Conservation (phyloP, 92 coral and sea anemone species). For the Parazoanthus atlanticus region DNA sequence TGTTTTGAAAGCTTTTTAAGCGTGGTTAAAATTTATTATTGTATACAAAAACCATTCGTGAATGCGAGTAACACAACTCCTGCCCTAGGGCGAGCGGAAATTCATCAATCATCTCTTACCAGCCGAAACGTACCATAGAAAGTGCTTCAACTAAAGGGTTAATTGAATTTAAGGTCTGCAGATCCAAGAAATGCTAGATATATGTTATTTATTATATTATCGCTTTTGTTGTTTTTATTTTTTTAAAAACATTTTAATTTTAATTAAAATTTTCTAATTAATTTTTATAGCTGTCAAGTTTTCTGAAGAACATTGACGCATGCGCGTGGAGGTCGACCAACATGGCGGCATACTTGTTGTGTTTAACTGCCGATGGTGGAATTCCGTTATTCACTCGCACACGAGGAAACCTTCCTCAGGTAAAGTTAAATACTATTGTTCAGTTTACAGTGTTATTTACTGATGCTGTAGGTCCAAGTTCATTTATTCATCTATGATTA, state of each 20-base stretch:
- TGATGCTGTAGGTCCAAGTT: background rate
- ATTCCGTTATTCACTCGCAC: constrained; percentile 96
- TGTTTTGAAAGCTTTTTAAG: no score
- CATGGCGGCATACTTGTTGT: constrained; percentile 99
- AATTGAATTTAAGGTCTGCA: background rate
- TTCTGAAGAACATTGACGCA: constrained; percentile 96
- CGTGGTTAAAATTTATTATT: no score
- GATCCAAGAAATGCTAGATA: background rate
- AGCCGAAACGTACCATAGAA: background rate
- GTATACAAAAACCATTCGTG: no score
- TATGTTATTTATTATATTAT: background rate
- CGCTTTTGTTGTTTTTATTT: background rate
- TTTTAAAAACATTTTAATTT: background rate
- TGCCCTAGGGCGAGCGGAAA: background rate
- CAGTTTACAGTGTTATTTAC: background rate
- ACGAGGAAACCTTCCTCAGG: constrained; percentile 97
- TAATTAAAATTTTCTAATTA: background rate
- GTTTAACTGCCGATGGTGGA: constrained; percentile 97
- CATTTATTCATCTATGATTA: no score
- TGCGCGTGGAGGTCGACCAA: constrained; percentile 97
- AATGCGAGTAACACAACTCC: background rate
- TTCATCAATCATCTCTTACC: background rate
- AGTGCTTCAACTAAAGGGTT: background rate
- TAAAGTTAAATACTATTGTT: constrained; percentile 30
- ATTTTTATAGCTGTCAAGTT: constrained; percentile 68